Conservation (phyloP, 1,140 invertebrate genomes). For the Andricus grossulariae region DNA sequence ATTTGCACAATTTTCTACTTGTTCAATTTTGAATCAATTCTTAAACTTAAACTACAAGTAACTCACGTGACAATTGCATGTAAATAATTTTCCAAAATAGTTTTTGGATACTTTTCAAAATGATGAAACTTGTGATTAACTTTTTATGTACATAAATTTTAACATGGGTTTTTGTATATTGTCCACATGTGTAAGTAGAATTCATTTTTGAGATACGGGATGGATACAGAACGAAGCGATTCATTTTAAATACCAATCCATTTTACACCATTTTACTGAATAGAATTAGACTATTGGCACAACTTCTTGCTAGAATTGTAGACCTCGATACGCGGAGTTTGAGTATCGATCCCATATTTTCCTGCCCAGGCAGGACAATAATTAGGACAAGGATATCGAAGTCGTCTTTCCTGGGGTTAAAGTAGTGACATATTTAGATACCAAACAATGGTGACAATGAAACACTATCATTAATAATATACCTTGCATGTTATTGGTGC, state of each 20-base stretch:
- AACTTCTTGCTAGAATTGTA: too few species aligned
- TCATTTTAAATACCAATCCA: neutral
- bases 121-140: too few species aligned
- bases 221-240: slow-evolving; percentile 22
- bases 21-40: slow-evolving; percentile 39
- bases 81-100: too few species aligned
- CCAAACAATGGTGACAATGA: too few species aligned
- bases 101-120: too few species aligned
- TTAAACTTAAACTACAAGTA: neutral
- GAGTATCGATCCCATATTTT: slow-evolving; percentile 21
- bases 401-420: neutral
- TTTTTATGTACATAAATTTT: too few species aligned
- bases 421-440: too few species aligned
- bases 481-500: slow-evolving; percentile 1
- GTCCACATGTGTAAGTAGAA: neutral
- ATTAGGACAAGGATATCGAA: neutral
- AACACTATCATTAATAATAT: neutral
- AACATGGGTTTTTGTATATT: too few species aligned
- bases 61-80: too few species aligned
- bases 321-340: neutral
- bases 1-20: neutral
- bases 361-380: neutral
- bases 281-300: too few species aligned
- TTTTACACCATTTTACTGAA: neutral
- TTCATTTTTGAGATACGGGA: neutral